Evolutionary conservation across 2,888 invertebrate genomes (phyloP), one percentile per base, ranked within the genome.

Genomic region (Periphyllus acericola): DNA sequence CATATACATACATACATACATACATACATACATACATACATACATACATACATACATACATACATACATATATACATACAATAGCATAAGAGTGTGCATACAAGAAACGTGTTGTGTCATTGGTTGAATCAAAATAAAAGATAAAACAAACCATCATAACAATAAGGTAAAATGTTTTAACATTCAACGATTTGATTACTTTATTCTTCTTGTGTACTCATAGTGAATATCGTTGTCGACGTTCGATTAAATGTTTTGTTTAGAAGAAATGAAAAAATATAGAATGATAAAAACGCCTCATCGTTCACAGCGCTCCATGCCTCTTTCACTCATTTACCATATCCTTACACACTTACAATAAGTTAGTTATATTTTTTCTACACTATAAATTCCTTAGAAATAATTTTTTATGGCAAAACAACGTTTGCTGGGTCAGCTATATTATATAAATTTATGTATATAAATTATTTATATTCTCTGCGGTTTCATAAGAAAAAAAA

Each of bases 401-500:
- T n/a, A n/a, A n/a, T n/a, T n/a, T n/a, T n/a, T n/a, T n/a, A n/a
- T n/a, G n/a, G n/a, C n/a, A n/a, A n/a, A n/a, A n/a, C n/a, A n/a
- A n/a, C n/a, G n/a, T n/a, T n/a, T n/a, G n/a, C n/a, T n/a, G n/a
- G n/a, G n/a, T n/a, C n/a, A 79, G 34, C 1, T 25, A 34, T 79
- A 60, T 79, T 19, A 55, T 55, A 21, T 55, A 55, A 1, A 68
- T 29, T 1, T 68, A 34, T 79, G 32, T 34, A 36, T 79, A 79
- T 72, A 55, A 74, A 83, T 36, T 75, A 74, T 75, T 46, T 75
- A 55, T 75, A 55, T 74, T 36, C 60, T 60, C 55, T n/a, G 75
- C 11, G 74, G 83, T 83, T 83, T 75, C 60, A 52, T 74, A 83
- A 83, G 52, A 52, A 52, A 52, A 83, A 83, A 71, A 46, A 52